These are phyloP conservation scores for Cyclargus thomasi DNA, from an alignment of 1,140 invertebrate genomes.

Conservation along the genomic window DNA sequence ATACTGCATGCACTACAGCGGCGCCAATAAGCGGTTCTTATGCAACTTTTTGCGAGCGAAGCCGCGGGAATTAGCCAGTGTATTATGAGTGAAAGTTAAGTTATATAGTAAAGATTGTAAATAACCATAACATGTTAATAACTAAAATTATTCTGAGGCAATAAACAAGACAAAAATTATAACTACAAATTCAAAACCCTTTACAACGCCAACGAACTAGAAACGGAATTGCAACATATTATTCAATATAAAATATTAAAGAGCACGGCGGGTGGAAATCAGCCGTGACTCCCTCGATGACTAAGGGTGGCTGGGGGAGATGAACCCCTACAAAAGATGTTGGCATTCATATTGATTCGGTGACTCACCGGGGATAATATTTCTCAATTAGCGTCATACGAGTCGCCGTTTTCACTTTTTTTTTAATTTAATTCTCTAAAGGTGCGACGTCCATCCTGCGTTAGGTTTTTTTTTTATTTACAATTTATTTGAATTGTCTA, in stretches of 20 bases:
- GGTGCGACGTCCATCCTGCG: neutral
- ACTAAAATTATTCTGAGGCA: no score
- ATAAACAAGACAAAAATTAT: no score
- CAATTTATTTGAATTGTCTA: no score
- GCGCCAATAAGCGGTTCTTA: no score
- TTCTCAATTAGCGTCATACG: slow-evolving; percentile 29
- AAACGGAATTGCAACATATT: neutral
- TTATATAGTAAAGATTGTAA: no score
- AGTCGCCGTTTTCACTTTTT: slow-evolving; percentile 12
- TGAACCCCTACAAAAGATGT: slow-evolving; percentile 53
- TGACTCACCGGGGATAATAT: slow-evolving; percentile 34
- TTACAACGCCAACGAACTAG: neutral
- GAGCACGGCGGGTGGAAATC: neutral
- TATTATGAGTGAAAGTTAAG: no score
- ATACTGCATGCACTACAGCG: no score
- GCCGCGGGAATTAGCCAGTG: no score
- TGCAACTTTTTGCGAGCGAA: no score
- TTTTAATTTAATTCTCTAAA: slow-evolving; percentile 3
- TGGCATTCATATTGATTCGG: slow-evolving; percentile 56
- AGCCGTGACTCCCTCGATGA: slow-evolving; percentile 1
- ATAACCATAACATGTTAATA: no score
- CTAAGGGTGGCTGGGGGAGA: slow-evolving; percentile 45
- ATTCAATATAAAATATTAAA: slow-evolving; percentile 1
- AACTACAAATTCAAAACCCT: neutral
- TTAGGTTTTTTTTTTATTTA: no score